Evolutionary conservation across 2,888 invertebrate genomes (phyloP).

Genomic region (Philonicus albiceps): DNA sequence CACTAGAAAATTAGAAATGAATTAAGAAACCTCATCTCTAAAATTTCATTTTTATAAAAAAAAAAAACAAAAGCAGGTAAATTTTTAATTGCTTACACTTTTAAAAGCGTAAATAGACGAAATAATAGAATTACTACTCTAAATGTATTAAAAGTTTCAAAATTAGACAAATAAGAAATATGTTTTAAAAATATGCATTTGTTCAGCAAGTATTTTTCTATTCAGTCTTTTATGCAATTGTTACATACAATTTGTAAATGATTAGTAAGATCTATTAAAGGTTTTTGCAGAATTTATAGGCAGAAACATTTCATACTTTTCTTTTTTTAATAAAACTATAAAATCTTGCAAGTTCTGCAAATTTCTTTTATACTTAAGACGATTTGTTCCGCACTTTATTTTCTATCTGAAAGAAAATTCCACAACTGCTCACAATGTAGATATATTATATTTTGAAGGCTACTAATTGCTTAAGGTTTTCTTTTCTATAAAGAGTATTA

Average conservation of each 20-base stretch:
- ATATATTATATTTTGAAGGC: not conserved
- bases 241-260: not conserved
- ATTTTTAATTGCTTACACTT: not conserved
- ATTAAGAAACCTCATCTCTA: conserved; percentile 2
- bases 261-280: not conserved
- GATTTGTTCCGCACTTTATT: not conserved
- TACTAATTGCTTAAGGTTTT: not conserved
- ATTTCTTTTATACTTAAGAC: not conserved
- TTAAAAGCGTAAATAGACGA: not conserved
- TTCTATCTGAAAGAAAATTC: not conserved
- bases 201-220: not conserved
- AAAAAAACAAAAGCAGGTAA: not conserved
- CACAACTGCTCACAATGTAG: not conserved
- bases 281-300: not conserved
- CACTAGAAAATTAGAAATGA: conserved; percentile 70
- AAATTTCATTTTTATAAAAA: not conserved
- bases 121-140: not conserved
- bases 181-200: not conserved
- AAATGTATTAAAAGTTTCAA: not conserved
- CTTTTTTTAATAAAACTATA: not conserved
- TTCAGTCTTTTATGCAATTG: not conserved
- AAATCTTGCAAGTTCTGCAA: not conserved
- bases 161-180: not conserved
- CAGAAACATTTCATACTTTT: not conserved
- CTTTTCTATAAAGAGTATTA: no score